Base-by-base conservation (phyloP, 2,113 vertebrate species). In the Pionites leucogaster region DNA sequence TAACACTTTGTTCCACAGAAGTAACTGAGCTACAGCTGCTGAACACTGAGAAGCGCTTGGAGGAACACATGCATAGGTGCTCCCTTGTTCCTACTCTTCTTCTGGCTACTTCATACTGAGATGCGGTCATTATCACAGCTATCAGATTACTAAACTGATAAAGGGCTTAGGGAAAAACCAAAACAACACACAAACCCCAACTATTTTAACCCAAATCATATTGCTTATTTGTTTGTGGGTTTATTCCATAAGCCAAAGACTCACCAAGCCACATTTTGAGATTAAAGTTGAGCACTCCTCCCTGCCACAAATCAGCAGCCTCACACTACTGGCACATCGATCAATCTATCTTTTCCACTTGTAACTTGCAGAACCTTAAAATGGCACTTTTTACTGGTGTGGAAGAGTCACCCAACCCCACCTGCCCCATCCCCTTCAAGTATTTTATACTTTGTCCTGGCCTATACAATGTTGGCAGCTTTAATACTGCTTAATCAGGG, bases 361-460 rank as follows among this genome's bases (percentile, higher is more conserved):
- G 17, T 35, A 85, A 63, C 1, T 2, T 5, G 20, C 6, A 59
- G 20, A 75, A 44, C 13, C 35, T 55, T 31, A 60, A 84, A 82
- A 63, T 2, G 6, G 20, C 39, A 65, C 41, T 31, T 37, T 62
- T 68, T 28, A 23, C 13, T 19, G 37, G 2, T 7, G 11, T 64
- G 19, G 18, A 80, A 18, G 31, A 15, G 6, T 27, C 6, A 3
- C 19, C 46, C 13, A 49, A 77, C 18, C 14, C 11, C 24, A 65
- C 7, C 13, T 90, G 16, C 11, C 33, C 5, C n/a, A 72, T 4
- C 25, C 46, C 17, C 29, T 78, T 42, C 11, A 85, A 63, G 15
- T 25, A 37, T 16, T 53, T 77, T 52, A 29, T 44, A 50, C 55
- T 74, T 81, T 0, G 0, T 41, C 49, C 31, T 41, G 28, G 35